A percentile compares a stretch with the other conserved stretches of the same genome.
These are phyloP conservation scores for Lutjanus erythropterus DNA, from an alignment of 2,113 vertebrate genomes.

Conservation along the genomic window DNA sequence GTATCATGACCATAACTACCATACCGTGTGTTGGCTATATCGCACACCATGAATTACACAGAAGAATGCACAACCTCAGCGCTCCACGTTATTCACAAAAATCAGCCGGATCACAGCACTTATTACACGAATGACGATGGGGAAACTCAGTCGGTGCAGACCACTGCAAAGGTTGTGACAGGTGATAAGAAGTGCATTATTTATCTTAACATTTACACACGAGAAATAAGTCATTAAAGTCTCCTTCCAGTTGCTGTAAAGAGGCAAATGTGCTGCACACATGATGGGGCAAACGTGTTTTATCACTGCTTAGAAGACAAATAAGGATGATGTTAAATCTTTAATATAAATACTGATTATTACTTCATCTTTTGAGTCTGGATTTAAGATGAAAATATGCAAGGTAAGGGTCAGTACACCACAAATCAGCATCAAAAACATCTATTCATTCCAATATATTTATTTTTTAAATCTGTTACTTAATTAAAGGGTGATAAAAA, in stretches of 20 bases:
- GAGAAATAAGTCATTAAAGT: neutral
- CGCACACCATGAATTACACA: conserved; percentile 70
- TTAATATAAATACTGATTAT: neutral
- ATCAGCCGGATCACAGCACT: conserved; percentile 32
- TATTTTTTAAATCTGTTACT: neutral
- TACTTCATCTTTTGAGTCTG: neutral
- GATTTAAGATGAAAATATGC: neutral
- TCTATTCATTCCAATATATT: neutral
- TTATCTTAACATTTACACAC: neutral
- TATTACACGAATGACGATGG: conserved; percentile 14
- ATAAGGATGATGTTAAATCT: neutral
- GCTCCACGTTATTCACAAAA: conserved; percentile 49
- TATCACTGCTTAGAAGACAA: too few species aligned
- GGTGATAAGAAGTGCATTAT: conserved; percentile 10
- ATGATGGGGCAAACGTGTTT: too few species aligned
- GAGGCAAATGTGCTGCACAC: too few species aligned
- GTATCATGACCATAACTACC: conserved; percentile 65
- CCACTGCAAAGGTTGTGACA: conserved; percentile 15
- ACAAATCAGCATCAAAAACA: neutral
- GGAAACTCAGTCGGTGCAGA: conserved; percentile 14
- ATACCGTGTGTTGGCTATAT: conserved; percentile 63
- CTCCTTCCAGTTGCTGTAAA: neutral
- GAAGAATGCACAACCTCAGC: conserved; percentile 64
- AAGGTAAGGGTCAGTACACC: neutral
- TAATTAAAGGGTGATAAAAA: neutral